Percentiles rank a stretch among this genome's conserved stretches.
phyloP scores from a whole-genome alignment of 2,113 vertebrate genomes.

The Hydrochoerus hydrochaeris region DNA sequence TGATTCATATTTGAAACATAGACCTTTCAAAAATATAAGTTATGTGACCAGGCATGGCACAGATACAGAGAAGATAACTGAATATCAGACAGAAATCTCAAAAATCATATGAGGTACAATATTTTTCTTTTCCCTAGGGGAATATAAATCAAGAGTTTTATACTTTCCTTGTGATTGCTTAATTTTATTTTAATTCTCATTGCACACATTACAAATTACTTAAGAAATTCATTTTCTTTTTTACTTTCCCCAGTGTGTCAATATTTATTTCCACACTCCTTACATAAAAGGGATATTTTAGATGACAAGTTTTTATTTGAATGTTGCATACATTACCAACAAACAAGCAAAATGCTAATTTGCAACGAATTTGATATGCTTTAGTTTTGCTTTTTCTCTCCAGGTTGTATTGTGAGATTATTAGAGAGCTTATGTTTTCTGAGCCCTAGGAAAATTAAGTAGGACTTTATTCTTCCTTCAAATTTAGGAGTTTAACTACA shows the following conservation, averaged over 20 bases:
- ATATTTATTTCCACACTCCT: neutral
- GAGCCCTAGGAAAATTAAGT: neutral
- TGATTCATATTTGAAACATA: constrained; percentile 18
- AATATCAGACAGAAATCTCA: neutral
- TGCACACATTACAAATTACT: neutral
- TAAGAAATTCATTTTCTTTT: neutral
- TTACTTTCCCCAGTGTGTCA: neutral
- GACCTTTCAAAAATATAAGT: neutral
- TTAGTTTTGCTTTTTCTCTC: constrained; percentile 42
- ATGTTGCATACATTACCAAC: neutral
- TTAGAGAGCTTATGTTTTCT: constrained; percentile 2
- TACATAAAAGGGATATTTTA: neutral
- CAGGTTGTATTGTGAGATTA: neutral
- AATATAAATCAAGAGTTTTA: neutral
- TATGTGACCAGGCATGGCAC: neutral
- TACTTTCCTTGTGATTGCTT: neutral
- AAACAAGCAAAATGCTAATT: neutral
- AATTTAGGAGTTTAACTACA: constrained; percentile 68
- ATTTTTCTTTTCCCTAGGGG: constrained; percentile 2
- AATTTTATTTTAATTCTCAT: constrained; percentile 18
- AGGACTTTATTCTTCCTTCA: constrained; percentile 50
- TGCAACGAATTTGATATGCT: neutral
- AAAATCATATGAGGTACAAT: neutral
- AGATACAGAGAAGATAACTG: neutral
- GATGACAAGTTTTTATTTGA: neutral